These are phyloP conservation scores for Nasonovia ribisnigri DNA, from an alignment of 2,888 invertebrate species.

Conservation along the genomic window DNA sequence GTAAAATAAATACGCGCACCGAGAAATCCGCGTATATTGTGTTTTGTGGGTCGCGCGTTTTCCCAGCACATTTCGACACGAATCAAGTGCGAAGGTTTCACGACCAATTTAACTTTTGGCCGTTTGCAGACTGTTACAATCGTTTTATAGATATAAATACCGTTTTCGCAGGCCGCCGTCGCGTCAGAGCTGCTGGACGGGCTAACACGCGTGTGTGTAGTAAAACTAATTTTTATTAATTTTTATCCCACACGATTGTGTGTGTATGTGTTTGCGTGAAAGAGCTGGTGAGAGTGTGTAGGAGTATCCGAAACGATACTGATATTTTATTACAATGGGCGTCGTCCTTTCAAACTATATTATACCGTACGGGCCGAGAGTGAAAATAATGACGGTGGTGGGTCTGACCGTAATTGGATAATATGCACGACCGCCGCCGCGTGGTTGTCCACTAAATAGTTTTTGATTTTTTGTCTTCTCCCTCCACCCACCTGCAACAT, in stretches of 20 bases:
- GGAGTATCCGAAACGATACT: constrained; percentile 19
- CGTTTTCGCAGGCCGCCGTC: not conserved
- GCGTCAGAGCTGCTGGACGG: not conserved
- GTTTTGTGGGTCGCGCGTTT: constrained; percentile 45
- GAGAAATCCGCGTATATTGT: not conserved
- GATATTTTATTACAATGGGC: constrained; percentile 44
- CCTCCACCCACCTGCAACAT: not conserved
- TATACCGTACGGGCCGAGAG: not conserved
- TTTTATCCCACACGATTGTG: not conserved
- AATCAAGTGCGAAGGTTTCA: constrained; percentile 36
- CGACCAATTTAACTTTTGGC: constrained; percentile 16
- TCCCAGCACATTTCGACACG: constrained; percentile 48
- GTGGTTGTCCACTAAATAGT: not conserved
- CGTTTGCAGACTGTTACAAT: not conserved
- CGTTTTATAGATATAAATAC: not conserved
- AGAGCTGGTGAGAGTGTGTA: not conserved
- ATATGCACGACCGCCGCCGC: not conserved
- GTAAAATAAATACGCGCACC: constrained; percentile 3
- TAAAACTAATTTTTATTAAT: constrained; percentile 5
- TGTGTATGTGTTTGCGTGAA: not conserved
- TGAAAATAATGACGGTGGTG: constrained; percentile 37
- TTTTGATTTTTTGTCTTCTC: not conserved
- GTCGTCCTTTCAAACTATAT: constrained; percentile 10
- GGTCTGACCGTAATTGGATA: constrained; percentile 23
- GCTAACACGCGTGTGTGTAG: not conserved